A percentile compares a stretch with the other conserved stretches of the same genome.
phyloP scores from a whole-genome alignment of 2,797 vertebrate genomes.

The Chelonia mydas region DNA sequence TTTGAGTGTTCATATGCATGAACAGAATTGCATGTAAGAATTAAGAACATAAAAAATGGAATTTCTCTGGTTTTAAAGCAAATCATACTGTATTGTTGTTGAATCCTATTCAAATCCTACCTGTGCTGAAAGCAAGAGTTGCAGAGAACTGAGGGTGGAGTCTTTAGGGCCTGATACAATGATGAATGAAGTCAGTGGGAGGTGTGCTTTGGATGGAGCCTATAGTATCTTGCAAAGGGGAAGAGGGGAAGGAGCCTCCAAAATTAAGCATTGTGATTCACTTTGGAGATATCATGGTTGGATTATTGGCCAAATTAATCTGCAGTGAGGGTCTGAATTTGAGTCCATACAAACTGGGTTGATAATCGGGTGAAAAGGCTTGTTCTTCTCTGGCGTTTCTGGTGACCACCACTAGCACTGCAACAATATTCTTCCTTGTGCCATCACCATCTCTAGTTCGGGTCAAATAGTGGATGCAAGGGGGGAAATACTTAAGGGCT shows the following conservation, averaged over 20 bases:
- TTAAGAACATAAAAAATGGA: neutral
- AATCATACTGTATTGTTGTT: rapidly evolving
- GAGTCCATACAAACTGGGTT: rapidly evolving
- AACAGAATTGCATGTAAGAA: neutral
- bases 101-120: neutral
- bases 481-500: neutral
- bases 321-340: neutral
- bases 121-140: neutral
- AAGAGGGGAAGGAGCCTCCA: neutral
- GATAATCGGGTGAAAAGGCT: rapidly evolving
- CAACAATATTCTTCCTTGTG: neutral
- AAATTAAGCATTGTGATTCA: rapidly evolving
- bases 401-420: neutral
- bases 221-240: neutral
- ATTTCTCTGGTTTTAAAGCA: neutral
- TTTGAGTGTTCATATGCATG: neutral
- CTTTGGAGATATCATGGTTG: neutral
- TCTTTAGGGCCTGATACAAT: rapidly evolving
- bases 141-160: rapidly evolving
- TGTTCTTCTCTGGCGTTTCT: neutral
- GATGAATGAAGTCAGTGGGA: neutral
- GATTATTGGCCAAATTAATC: neutral
- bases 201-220: neutral
- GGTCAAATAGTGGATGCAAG: rapidly evolving
- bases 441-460: neutral